Conservation (phyloP, 1,140 invertebrate species). For the Galendromus occidentalis region DNA sequence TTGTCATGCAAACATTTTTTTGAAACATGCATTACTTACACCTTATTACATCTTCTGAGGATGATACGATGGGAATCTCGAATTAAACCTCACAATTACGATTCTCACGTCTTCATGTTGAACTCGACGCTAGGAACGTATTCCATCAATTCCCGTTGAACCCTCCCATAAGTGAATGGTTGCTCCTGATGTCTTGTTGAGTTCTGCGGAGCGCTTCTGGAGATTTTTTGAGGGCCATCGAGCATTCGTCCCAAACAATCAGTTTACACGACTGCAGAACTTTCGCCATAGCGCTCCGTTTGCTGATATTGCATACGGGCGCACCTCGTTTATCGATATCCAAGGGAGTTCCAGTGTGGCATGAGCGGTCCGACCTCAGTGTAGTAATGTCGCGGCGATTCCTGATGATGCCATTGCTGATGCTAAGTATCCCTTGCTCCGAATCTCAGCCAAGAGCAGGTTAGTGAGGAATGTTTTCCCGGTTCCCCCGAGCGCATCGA, state of each 20-base stretch:
- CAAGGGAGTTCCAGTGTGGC: conserved; percentile 23
- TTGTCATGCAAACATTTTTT: no score
- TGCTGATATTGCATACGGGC: conserved; percentile 20
- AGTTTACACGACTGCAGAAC: conserved; percentile 22
- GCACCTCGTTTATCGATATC: conserved; percentile 15
- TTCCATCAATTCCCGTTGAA: no score
- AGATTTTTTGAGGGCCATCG: conserved; percentile 28
- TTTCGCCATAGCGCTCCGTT: conserved; percentile 19
- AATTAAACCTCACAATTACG: no score
- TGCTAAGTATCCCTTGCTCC: conserved; percentile 23
- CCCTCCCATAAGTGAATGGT: conserved; percentile 11
- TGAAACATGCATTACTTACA: no score
- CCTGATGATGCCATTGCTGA: conserved; percentile 33
- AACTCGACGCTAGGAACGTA: no score
- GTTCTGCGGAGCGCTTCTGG: conserved; percentile 27
- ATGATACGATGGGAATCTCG: no score
- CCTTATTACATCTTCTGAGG: no score
- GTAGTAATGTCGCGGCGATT: conserved; percentile 34
- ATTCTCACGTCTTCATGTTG: no score
- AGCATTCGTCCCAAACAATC: conserved; percentile 28
- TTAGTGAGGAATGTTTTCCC: conserved; percentile 26
- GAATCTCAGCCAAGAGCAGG: conserved; percentile 15
- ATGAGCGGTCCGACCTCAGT: conserved; percentile 33
- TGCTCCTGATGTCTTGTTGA: conserved; percentile 11
- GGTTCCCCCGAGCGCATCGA: conserved; percentile 21